Conservation (phyloP, 2,888 invertebrate species). For the Homarus gammarus region DNA sequence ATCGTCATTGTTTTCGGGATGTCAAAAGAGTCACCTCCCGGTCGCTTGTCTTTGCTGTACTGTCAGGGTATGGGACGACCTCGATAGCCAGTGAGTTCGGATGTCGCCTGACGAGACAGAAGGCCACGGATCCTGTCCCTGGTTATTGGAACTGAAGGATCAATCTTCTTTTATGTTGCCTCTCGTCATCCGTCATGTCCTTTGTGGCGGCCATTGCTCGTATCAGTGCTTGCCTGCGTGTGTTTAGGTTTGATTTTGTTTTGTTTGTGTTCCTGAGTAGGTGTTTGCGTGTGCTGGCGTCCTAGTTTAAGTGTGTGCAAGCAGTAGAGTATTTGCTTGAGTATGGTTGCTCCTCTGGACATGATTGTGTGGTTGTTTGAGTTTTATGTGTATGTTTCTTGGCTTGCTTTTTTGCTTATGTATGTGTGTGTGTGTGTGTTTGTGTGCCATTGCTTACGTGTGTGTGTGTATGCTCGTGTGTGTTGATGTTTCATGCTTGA, state of each 20-base stretch:
- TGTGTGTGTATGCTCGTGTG: background rate
- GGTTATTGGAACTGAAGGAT: background rate
- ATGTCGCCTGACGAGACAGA: background rate
- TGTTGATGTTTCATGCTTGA: background rate
- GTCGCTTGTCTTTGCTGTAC: too few relatives aligned
- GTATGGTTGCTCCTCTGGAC: background rate
- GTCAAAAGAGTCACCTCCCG: too few relatives aligned
- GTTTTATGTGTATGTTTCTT: too few relatives aligned
- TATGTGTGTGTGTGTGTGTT: background rate
- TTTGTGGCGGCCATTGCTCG: background rate
- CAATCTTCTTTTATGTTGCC: background rate
- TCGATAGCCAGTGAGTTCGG: too few relatives aligned
- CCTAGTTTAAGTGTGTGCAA: too few relatives aligned
- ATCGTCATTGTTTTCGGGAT: too few relatives aligned
- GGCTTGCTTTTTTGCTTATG: too few relatives aligned
- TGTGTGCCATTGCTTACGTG: background rate
- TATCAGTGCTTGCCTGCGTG: slow-evolving; percentile 35
- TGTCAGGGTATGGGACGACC: too few relatives aligned
- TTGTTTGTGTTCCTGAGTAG: slow-evolving; percentile 14
- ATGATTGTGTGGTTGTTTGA: background rate
- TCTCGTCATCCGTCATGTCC: background rate
- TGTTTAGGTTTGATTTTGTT: slow-evolving; percentile 33
- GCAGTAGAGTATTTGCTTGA: too few relatives aligned
- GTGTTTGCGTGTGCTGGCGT: background rate
- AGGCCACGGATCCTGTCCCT: background rate